Evolutionary conservation across 2,888 invertebrate species (phyloP).

Genomic region (Scaptomyza flava): DNA sequence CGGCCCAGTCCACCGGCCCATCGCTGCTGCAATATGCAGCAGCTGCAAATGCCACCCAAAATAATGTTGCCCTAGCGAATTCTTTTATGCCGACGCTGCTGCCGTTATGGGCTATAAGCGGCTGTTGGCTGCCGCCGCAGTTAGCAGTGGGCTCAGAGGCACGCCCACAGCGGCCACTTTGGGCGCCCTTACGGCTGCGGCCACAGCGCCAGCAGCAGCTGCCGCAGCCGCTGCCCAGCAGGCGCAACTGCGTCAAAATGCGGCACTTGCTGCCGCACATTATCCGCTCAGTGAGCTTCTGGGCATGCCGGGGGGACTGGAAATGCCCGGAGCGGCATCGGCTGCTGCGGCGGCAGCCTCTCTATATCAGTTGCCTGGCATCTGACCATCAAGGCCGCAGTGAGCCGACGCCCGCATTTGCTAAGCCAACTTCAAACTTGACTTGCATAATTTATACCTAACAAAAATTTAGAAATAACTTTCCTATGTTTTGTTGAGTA

Average conservation of each 20-base stretch:
- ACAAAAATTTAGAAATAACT: neutral
- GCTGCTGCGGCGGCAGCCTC: slow-evolving; percentile 85
- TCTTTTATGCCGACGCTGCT: slow-evolving; percentile 85
- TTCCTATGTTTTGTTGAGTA: neutral
- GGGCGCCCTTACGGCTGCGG: slow-evolving; percentile 83
- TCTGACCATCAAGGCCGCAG: slow-evolving; percentile 86
- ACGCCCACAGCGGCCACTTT: slow-evolving; percentile 63
- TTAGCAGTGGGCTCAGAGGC: slow-evolving; percentile 78
- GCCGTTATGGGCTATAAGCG: slow-evolving; percentile 84
- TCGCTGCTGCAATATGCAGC: slow-evolving; percentile 86
- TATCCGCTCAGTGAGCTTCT: slow-evolving; percentile 90
- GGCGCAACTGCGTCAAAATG: slow-evolving; percentile 77
- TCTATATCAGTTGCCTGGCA: slow-evolving; percentile 90
- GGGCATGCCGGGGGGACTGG: slow-evolving; percentile 89
- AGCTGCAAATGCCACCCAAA: slow-evolving; percentile 86
- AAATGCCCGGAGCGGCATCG: slow-evolving; percentile 84
- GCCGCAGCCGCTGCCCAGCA: slow-evolving; percentile 79
- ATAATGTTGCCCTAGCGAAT: slow-evolving; percentile 73
- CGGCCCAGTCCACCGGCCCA: slow-evolving; percentile 81
- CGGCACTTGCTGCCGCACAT: slow-evolving; percentile 84
- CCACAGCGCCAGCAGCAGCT: slow-evolving; percentile 62
- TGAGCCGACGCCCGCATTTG: slow-evolving; percentile 38
- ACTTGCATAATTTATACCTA: neutral
- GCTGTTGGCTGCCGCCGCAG: slow-evolving; percentile 84
- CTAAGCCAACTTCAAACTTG: slow-evolving; percentile 9